A percentile compares a stretch with the other conserved stretches of the same genome.
phyloP scores from a whole-genome alignment of 2,888 invertebrate species.

The Endotricha flammealis region DNA sequence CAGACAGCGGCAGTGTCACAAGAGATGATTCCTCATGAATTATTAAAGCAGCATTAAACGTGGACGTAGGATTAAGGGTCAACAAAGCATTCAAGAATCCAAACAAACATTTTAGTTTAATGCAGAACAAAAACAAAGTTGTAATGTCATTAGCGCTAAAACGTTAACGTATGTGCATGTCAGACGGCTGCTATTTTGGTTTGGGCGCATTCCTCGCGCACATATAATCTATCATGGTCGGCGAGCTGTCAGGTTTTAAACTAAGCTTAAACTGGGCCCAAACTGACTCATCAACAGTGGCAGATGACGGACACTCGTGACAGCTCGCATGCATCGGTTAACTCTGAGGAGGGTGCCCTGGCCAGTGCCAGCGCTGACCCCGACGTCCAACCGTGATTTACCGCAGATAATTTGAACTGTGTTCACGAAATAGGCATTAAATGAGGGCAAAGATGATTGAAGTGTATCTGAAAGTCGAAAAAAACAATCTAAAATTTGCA shows the following conservation, averaged over 20 bases:
- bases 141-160: conserved; percentile 53
- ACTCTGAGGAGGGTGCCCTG: conserved; percentile 33
- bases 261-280: conserved; percentile 55
- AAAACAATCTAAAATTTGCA: too few species aligned
- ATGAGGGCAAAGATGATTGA: too few species aligned
- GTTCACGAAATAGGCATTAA: neutral
- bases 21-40: conserved; percentile 45
- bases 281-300: conserved; percentile 51
- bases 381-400: conserved; percentile 25
- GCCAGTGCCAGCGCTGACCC: conserved; percentile 47
- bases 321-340: conserved; percentile 43
- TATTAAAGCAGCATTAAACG: conserved; percentile 49
- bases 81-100: conserved; percentile 24
- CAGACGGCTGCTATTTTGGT: conserved; percentile 51
- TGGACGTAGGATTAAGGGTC: conserved; percentile 39
- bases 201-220: conserved; percentile 45
- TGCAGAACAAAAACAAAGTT: conserved; percentile 36
- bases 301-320: conserved; percentile 65
- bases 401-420: conserved; percentile 2
- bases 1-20: conserved; percentile 39
- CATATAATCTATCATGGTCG: conserved; percentile 61
- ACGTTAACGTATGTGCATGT: conserved; percentile 46
- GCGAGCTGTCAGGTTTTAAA: conserved; percentile 60
- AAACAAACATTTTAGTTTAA: conserved; percentile 39
- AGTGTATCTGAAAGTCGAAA: too few species aligned